Evolutionary conservation across 2,797 vertebrate genomes (phyloP), one percentile per base, ranked within the genome.

Genomic region (Semaprochilodus insignis): DNA sequence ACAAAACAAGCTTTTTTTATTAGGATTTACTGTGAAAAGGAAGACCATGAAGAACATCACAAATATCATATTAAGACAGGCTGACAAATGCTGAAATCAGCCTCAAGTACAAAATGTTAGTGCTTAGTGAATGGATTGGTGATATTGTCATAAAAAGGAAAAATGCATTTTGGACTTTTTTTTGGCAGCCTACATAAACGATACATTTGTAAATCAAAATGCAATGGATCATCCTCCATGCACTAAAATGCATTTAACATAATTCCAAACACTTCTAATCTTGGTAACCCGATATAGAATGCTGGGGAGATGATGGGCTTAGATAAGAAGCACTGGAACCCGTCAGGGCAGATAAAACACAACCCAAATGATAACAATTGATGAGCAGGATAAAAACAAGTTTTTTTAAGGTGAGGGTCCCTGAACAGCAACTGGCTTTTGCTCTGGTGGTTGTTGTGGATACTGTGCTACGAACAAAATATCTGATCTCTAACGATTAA

Each of bases 281-380:
- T 78, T 40, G 2, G 62, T 44, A 84, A 86, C 51, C 19, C 34
- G 78, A 85, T 77, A 86, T 44, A 81, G 57, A 17, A 27, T 8
- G 77, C 44, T 63, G 54, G 16, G n/a, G 14, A 83, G 63, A 86
- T 80, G 62, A 75, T 55, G 69, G 31, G 34, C 34, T 77, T 65
- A 86, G 62, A 78, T 66, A 65, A 21, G 69, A 73, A 73, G 16
- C 14, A 13, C 11, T 77, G 34, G 73, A 82, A 82, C 21, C 52
- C 6, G 77, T 78, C 21, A 67, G 27, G 31, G 55, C 72, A 72
- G 36, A 66, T 71, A 17, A 83, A 74, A 51, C 34, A 78, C 44
- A 75, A 71, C 52, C 81, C 60, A 78, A 80, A 27, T 69, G 84
- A 55, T 70, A 75, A 55, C 83, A 85, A 90, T 72, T 67, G 79